Base-by-base conservation (phyloP, 2,888 invertebrate species). In the Bellardia bayeri region DNA sequence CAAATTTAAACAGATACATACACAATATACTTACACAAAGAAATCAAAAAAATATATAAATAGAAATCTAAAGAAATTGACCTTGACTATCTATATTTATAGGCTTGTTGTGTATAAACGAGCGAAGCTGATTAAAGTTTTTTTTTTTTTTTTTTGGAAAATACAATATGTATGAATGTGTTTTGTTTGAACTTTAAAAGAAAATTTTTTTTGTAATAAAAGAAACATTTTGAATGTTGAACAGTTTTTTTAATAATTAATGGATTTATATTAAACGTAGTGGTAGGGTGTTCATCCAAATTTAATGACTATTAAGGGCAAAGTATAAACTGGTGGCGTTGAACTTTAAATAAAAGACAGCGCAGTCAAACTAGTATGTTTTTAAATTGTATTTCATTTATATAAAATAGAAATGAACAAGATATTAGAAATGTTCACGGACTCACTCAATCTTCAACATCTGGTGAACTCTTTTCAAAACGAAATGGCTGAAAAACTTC, bases 401-500 rank as follows among this genome's bases (percentile, higher is more conserved):
- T 11, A 11, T 2, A 45, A 45, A 45, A 45, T 45, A 45, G 11
- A 45, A 45, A 37, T 37, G 11, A 13, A 45, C 23, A n/a, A n/a
- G n/a, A n/a, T n/a, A n/a, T n/a, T 11, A 45, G 37, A 5, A 37
- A 37, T 45, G 23, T 56, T 9, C 14, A 5, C 0, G 0, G 14
- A 51, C 4, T 23, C 61, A 23, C 3, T 72, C n/a, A 82, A 23
- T 49, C 30, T 13, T 1, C 1, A 49, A 83, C 30, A 79, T 30
- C 66, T 61, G 37, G 74, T 8, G 64, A 76, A 54, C 91, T 91
- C 9, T 81, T 79, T 23, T 96, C 96, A 94, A 98, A 98, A 90
- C 96, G 96, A 95, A 98, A 98, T 1, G 98, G 98, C 90, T 95
- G 94, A 95, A 98, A 98, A 66, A 95, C 92, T 93, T 97, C 96